These are phyloP conservation scores for Sinocyclocheilus maitianheensis DNA, from an alignment of 2,113 vertebrate species.

Conservation along the genomic window DNA sequence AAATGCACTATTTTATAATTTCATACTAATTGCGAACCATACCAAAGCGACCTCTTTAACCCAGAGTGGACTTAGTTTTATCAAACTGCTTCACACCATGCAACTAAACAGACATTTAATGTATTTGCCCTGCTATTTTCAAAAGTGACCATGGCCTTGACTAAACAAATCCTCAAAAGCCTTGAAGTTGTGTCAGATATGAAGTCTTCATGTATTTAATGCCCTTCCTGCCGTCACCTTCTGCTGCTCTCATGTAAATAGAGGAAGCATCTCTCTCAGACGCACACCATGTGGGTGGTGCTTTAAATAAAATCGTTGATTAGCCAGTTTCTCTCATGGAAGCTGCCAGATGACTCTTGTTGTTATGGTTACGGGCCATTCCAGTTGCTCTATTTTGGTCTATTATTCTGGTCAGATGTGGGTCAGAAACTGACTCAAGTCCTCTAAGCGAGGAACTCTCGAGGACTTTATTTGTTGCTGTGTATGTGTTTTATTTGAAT, in stretches of 20 bases:
- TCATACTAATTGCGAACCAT: neutral
- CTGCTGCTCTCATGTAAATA: slow-evolving; percentile 12
- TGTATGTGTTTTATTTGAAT: neutral
- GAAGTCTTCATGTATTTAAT: slow-evolving; percentile 11
- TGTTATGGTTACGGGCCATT: slow-evolving; percentile 26
- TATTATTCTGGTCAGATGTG: slow-evolving; percentile 21
- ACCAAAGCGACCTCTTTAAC: neutral
- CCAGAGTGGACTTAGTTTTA: neutral
- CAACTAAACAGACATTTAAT: neutral
- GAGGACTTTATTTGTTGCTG: neutral
- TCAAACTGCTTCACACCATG: neutral
- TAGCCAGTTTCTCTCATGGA: slow-evolving; percentile 15
- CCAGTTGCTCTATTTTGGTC: slow-evolving; percentile 39
- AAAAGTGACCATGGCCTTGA: neutral
- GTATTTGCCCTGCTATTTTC: neutral
- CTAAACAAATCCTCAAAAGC: slow-evolving; percentile 1
- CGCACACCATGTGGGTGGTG: slow-evolving; percentile 44
- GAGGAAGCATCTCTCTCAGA: slow-evolving; percentile 31
- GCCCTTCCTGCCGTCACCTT: slow-evolving; percentile 32
- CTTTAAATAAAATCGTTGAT: slow-evolving; percentile 43
- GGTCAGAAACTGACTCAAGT: neutral
- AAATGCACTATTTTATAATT: neutral
- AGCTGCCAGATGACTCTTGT: neutral
- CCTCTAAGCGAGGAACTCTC: neutral
- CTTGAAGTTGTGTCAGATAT: neutral